Percentiles rank a stretch among this genome's conserved stretches.
These are phyloP conservation scores for Otus sunia DNA, from an alignment of 2,113 vertebrate species.

Conservation along the genomic window DNA sequence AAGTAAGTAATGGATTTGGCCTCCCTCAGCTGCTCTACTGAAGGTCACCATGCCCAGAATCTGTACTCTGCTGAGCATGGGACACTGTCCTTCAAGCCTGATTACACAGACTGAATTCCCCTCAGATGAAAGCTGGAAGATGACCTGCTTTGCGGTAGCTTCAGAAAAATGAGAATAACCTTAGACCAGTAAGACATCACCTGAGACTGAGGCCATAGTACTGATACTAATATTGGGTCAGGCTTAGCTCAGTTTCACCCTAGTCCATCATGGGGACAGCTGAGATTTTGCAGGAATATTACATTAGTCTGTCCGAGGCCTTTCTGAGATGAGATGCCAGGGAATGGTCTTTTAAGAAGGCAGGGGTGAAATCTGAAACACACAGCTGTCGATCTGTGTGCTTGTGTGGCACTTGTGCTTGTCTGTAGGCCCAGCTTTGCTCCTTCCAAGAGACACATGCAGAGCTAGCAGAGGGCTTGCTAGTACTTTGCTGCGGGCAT, in stretches of 20 bases:
- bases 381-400: not conserved
- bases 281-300: not conserved
- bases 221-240: not conserved
- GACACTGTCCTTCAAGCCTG: conserved; percentile 12
- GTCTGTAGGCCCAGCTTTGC: not conserved
- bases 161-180: not conserved
- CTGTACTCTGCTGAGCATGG: not conserved
- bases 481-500: not conserved
- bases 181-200: not conserved
- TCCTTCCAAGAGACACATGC: not conserved
- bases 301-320: not conserved
- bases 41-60: not conserved
- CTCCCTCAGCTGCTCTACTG: not conserved
- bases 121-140: not conserved
- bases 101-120: conserved; percentile 1
- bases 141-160: not conserved
- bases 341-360: not conserved
- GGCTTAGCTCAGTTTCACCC: not conserved
- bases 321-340: not conserved
- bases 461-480: not conserved
- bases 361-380: not conserved
- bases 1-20: not conserved
- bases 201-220: not conserved
- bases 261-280: not conserved
- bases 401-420: not conserved